A percentile compares a stretch with the other conserved stretches of the same genome.
These are phyloP conservation scores for Caradrina kadenii DNA, from an alignment of 2,888 invertebrate species.

Conservation along the genomic window DNA sequence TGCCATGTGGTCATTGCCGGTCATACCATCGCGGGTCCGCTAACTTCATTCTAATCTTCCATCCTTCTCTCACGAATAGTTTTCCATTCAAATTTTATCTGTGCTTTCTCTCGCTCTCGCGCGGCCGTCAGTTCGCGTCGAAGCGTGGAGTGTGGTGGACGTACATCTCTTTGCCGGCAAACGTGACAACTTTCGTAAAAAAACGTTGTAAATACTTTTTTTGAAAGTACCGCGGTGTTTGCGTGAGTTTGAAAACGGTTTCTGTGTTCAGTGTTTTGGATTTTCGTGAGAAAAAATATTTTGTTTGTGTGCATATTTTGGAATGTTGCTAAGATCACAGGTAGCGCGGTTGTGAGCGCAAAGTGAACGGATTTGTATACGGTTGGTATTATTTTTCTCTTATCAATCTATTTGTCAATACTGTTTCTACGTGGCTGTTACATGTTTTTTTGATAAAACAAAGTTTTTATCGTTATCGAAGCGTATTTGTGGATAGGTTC, in stretches of 20 bases:
- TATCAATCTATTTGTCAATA: conserved; percentile 73
- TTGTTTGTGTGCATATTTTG: conserved; percentile 76
- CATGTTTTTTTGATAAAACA: conserved; percentile 61
- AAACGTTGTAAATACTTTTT: conserved; percentile 79
- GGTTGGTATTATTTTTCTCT: conserved; percentile 78
- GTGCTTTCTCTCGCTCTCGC: conserved; percentile 80
- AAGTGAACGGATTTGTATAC: conserved; percentile 79
- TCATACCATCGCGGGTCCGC: conserved; percentile 74
- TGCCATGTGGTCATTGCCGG: conserved; percentile 88
- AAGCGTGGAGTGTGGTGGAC: conserved; percentile 60
- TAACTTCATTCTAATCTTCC: conserved; percentile 76
- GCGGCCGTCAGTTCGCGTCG: conserved; percentile 78
- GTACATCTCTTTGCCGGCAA: conserved; percentile 64
- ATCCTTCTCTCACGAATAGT: conserved; percentile 73
- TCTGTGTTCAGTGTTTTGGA: conserved; percentile 67
- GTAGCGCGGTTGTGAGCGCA: conserved; percentile 68
- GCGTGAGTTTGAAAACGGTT: conserved; percentile 73
- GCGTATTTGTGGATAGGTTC: conserved; percentile 59
- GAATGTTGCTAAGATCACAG: conserved; percentile 82
- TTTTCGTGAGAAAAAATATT: conserved; percentile 67
- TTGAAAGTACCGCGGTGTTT: conserved; percentile 76
- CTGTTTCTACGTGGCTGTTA: conserved; percentile 68
- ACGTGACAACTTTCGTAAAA: conserved; percentile 86
- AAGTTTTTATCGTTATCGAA: conserved; percentile 61
- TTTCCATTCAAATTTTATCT: conserved; percentile 72